These are phyloP conservation scores for Cartodere bifasciata DNA, from an alignment of 2,888 invertebrate species.

Conservation along the genomic window DNA sequence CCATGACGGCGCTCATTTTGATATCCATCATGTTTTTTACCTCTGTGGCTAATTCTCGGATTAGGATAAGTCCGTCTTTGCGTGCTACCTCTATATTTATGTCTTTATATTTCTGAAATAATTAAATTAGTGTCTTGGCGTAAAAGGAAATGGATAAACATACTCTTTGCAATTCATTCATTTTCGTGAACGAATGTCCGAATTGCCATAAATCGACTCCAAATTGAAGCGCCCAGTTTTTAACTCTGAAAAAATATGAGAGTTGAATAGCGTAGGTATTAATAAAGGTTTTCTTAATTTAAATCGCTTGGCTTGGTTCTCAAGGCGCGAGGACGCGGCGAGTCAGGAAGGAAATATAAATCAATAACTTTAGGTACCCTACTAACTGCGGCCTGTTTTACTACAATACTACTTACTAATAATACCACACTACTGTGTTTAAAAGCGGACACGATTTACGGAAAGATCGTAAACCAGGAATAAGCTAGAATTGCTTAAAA, in stretches of 20 bases:
- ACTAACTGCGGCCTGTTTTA: too few species aligned
- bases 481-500: too few species aligned
- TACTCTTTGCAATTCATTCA: conserved; percentile 78
- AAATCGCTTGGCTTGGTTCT: too few species aligned
- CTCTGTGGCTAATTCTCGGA: conserved; percentile 78
- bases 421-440: too few species aligned
- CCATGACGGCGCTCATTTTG: conserved; percentile 85
- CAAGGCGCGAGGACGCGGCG: too few species aligned
- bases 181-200: conserved; percentile 74
- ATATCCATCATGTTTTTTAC: conserved; percentile 91
- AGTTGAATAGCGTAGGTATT: too few species aligned
- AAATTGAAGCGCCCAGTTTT: conserved; percentile 84
- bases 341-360: too few species aligned
- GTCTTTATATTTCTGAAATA: conserved; percentile 65
- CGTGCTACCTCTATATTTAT: conserved; percentile 64
- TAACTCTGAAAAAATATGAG: conserved; percentile 66
- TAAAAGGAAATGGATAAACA: conserved; percentile 33
- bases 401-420: too few species aligned
- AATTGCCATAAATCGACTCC: conserved; percentile 86
- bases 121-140: conserved; percentile 1
- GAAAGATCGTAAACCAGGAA: too few species aligned
- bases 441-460: too few species aligned
- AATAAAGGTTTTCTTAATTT: too few species aligned
- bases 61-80: conserved; percentile 73
- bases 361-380: too few species aligned